phyloP scores from a whole-genome alignment of 2,888 invertebrate genomes.

The Torymus texanus region DNA sequence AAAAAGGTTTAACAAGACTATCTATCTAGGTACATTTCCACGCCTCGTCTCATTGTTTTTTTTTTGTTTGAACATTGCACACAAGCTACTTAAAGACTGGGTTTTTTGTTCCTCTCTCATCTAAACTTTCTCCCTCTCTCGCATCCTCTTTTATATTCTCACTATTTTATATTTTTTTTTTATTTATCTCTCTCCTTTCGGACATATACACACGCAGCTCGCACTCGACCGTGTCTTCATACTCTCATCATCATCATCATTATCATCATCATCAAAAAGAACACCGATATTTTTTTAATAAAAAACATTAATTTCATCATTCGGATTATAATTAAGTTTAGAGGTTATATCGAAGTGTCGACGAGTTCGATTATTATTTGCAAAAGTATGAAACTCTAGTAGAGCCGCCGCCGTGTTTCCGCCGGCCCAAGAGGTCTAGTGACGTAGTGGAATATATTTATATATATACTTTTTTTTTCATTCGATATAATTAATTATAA shows the following conservation, averaged over 20 bases:
- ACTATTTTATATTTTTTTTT: not conserved
- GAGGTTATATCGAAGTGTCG: slow-evolving; percentile 66
- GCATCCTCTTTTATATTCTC: slow-evolving; percentile 9
- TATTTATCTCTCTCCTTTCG: slow-evolving; percentile 18
- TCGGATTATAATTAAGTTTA: slow-evolving; percentile 61
- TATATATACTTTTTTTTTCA: slow-evolving; percentile 28
- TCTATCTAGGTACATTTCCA: slow-evolving; percentile 48
- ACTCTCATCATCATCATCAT: slow-evolving; percentile 15
- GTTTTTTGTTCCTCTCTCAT: not conserved
- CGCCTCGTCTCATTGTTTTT: slow-evolving; percentile 20
- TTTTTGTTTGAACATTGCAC: slow-evolving; percentile 43
- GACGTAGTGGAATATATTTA: slow-evolving; percentile 65
- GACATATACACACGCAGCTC: not conserved
- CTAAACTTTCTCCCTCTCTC: slow-evolving; percentile 31
- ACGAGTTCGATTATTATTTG: slow-evolving; percentile 71
- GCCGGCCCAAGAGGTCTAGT: slow-evolving; percentile 66
- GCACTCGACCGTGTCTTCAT: not conserved
- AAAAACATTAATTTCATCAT: slow-evolving; percentile 58
- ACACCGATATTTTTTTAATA: slow-evolving; percentile 54
- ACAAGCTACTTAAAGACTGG: slow-evolving; percentile 51
- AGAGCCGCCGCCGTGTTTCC: slow-evolving; percentile 62
- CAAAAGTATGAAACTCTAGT: slow-evolving; percentile 74
- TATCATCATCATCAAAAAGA: slow-evolving; percentile 40
- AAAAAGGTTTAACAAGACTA: slow-evolving; percentile 52
- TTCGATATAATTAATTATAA: slow-evolving; percentile 42